These are phyloP conservation scores for Siderastrea radians DNA, from an alignment of 92 coral and sea anemone genomes.

Conservation along the genomic window DNA sequence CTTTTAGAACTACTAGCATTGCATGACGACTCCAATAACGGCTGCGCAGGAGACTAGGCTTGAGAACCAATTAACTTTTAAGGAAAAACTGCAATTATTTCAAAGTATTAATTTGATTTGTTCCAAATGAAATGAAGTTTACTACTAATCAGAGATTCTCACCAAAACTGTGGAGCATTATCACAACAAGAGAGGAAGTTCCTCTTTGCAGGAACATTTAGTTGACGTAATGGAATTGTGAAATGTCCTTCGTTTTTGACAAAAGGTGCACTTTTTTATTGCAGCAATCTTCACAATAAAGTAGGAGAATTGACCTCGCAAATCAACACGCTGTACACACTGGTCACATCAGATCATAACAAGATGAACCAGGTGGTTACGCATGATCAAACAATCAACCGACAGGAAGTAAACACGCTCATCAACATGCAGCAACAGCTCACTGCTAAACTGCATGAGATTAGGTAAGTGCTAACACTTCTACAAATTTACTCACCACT, in stretches of 20 bases:
- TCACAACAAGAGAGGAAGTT: not conserved
- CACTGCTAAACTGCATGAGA: conserved; percentile 79
- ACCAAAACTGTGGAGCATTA: too few species aligned
- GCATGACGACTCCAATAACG: too few species aligned
- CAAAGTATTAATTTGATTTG: too few species aligned
- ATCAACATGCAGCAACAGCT: conserved; percentile 92
- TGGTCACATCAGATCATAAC: conserved; percentile 78
- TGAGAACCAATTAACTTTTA: too few species aligned
- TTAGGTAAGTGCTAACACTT: conserved; percentile 70
- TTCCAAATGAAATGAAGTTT: too few species aligned
- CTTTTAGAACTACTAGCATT: too few species aligned
- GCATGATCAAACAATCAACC: conserved; percentile 81
- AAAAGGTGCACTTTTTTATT: not conserved
- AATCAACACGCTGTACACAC: conserved; percentile 85
- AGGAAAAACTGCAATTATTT: too few species aligned
- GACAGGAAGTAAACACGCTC: conserved; percentile 94
- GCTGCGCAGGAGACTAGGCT: too few species aligned
- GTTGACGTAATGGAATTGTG: too few species aligned
- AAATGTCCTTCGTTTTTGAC: not conserved
- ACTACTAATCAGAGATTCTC: too few species aligned
- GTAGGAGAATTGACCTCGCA: conserved; percentile 94
- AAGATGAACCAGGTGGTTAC: conserved; percentile 78
- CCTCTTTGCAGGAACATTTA: too few species aligned
- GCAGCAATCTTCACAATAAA: conserved; percentile 94
- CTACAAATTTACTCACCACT: not conserved